Conservation (phyloP, 2,113 vertebrate genomes). For the Tursiops truncatus region DNA sequence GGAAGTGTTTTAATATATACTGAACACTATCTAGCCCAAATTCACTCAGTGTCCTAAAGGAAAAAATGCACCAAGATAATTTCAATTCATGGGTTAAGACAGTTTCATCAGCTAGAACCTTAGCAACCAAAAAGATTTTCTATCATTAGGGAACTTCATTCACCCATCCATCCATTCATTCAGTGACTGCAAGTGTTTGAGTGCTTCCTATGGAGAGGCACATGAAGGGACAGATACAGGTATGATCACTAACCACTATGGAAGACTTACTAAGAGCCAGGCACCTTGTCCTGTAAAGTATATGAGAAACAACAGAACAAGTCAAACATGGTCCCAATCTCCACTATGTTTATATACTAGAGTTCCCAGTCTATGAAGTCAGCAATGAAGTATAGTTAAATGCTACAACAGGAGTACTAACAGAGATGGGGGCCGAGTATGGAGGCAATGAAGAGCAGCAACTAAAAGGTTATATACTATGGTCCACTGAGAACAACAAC, state of each 20-base stretch:
- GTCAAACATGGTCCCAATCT: neutral
- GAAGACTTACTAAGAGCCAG: neutral
- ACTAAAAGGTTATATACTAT: neutral
- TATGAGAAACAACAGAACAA: neutral
- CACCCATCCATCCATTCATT: neutral
- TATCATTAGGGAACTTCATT: neutral
- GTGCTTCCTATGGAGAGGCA: neutral
- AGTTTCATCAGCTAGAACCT: slow-evolving; percentile 7
- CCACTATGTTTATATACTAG: neutral
- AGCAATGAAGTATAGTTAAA: neutral
- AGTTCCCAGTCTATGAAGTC: neutral
- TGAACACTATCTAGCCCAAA: neutral
- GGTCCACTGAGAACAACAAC: neutral
- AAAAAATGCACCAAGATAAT: neutral
- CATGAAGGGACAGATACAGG: neutral
- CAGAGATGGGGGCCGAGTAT: neutral
- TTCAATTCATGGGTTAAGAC: neutral
- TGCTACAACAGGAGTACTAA: neutral
- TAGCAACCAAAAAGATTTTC: neutral
- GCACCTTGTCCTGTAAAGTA: neutral
- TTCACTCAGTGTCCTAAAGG: neutral
- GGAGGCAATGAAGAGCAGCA: neutral
- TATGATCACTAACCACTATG: neutral
- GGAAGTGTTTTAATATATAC: neutral
- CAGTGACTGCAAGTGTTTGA: neutral